Evolutionary conservation across 2,888 invertebrate species (phyloP), one percentile per base, ranked within the genome.

Genomic region (Chaetogeoica ovagalla): DNA sequence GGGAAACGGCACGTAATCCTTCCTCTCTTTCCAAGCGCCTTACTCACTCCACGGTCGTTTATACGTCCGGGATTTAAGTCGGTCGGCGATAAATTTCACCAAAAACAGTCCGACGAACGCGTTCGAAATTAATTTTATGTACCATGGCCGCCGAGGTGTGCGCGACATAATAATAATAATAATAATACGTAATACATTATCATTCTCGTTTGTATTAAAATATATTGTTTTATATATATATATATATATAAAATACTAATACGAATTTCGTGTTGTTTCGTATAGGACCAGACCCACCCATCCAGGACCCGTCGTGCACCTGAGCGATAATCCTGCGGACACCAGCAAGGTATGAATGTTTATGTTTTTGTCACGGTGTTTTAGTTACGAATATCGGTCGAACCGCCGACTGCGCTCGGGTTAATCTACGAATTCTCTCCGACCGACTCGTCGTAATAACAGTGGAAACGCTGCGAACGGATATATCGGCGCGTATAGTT

Each of bases 311-410:
- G 95, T 99, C 84, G 94, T 97, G 85, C 97, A 97, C 88, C 91
- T 99, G 86, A 94, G 95, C 88, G 97, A 98, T 89, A 97, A 96
- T 89, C 98, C 99, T 83, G 89, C 94, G 86, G 99, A 99, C 88
- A 91, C 95, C 84, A 96, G 94, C 89, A 97, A 97, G 92, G 97
- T 97, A 88, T n/a, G n/a, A n/a, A 70, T 59, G 43, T 43, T 9
- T 39, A 39, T 7, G 39, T 39, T n/a, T n/a, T 30, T 4, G 30
- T 30, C 4, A 30, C 30, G 30, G 30, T 30, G 4, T n/a, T n/a
- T n/a, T 30, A 30, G 30, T 30, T 30, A 30, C 30, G 30, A 30
- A 30, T 30, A 30, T 30, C 30, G 30, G 30, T 30, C 30, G 4
- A 30, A 30, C 30, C 30, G 2, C 2, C 30, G 30, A n/a, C n/a